phyloP scores from a whole-genome alignment of 2,113 vertebrate genomes.

The Neogobius melanostomus region DNA sequence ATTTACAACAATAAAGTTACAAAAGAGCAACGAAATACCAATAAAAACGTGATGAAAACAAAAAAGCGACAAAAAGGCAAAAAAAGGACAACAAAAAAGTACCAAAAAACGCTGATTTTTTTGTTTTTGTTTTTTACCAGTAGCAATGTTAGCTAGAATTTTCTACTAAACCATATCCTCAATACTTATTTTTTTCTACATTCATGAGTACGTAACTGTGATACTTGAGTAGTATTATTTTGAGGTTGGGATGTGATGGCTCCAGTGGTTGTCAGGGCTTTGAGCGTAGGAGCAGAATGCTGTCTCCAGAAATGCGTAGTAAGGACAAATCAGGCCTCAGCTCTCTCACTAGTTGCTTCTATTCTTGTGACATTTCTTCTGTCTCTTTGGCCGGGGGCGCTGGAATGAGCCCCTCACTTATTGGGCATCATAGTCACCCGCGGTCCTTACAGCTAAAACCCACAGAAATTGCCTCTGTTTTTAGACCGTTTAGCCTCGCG shows the following conservation, averaged over 20 bases:
- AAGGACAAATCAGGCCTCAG: slow-evolving; percentile 53
- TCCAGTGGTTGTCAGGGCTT: neutral
- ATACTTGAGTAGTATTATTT: neutral
- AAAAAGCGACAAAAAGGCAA: no score
- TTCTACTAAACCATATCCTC: no score
- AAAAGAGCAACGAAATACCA: no score
- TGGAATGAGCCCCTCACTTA: slow-evolving; percentile 51
- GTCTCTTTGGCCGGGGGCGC: slow-evolving; percentile 35
- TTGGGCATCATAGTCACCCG: slow-evolving; percentile 22
- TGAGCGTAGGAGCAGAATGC: neutral
- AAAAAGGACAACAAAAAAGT: no score
- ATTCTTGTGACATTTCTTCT: slow-evolving; percentile 34
- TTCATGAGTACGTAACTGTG: neutral
- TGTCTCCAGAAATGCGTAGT: slow-evolving; percentile 29
- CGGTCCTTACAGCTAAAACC: slow-evolving; percentile 42
- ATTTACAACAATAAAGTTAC: neutral
- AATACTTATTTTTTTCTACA: neutral
- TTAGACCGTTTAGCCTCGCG: slow-evolving; percentile 24
- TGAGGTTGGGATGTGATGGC: neutral
- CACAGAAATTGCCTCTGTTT: slow-evolving; percentile 15
- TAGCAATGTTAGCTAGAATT: no score
- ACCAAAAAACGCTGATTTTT: no score
- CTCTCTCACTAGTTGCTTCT: slow-evolving; percentile 56
- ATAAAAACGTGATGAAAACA: no score
- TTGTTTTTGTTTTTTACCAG: neutral